Base-by-base conservation (phyloP, 2,113 vertebrate genomes). In the Paraplagusia blochii region DNA sequence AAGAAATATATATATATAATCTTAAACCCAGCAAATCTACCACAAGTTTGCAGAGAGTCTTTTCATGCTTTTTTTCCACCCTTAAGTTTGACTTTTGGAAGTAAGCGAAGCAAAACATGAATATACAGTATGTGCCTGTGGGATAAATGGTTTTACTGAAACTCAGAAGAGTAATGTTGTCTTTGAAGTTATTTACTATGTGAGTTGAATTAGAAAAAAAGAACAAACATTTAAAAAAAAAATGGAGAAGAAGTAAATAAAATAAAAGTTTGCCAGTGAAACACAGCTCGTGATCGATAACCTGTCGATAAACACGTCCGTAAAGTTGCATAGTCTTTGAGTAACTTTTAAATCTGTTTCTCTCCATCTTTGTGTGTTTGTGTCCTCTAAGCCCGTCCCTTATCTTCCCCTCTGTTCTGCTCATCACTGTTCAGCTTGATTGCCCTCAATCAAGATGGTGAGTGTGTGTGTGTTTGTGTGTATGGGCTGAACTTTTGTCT, bases 381-480 rank as follows among this genome's bases (percentile, higher is more conserved):
- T 59, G 63, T 63, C 40, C 50, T 51, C 36, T 45, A 40, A 1
- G 44, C 48, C 17, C 36, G 58, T 14, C 18, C 19, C 44, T 12
- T 66, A n/a, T 36, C 8, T 55, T 13, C 43, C 58, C 57, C 22
- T 56, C 62, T 50, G 54, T 77, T 68, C 74, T 65, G 80, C 86
- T 68, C 60, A 53, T 58, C 66, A 77, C 60, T 61, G 76, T 58
- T 47, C 58, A 63, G 69, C 76, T 83, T 86, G 82, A 84, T 88
- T 86, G 80, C 60, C 51, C 63, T 55, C 43, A 46, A 57, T 46
- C 55, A 57, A 36, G 50, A 0, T 5, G 35, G 18, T 15, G 15
- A 43, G 54, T 67, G 16, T 58, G 53, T 59, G 62, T 50, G n/a
- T n/a, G 19, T 45, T 58, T 60, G 65, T 76, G 74, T 76, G 72